These are phyloP conservation scores for Chionoecetes opilio DNA, from an alignment of 1,140 invertebrate species.

Conservation along the genomic window DNA sequence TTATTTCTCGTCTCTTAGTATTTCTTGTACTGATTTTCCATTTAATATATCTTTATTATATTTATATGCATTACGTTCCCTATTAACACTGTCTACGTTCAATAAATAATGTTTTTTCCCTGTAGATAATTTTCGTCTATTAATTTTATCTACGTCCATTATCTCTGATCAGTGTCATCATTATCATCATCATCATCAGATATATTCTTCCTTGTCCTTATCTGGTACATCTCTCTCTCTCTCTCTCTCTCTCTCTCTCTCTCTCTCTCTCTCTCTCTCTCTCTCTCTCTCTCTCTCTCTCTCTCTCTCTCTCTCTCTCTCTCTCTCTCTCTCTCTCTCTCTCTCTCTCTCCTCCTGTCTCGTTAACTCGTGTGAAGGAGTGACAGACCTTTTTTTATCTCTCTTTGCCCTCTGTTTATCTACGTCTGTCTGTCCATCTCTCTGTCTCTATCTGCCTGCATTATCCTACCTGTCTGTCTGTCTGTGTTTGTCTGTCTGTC, in stretches of 20 bases:
- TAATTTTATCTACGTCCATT: no score
- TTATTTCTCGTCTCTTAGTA: no score
- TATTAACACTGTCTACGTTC: no score
- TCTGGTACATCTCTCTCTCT: neutral
- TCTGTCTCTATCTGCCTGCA: neutral
- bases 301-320: neutral
- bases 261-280: conserved; percentile 18
- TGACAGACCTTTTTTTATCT: neutral
- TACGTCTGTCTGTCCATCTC: neutral
- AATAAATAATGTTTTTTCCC: no score
- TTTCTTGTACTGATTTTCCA: no score
- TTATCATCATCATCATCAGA: neutral
- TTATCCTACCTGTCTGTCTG: neutral
- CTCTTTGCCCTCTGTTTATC: neutral
- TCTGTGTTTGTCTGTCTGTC: neutral
- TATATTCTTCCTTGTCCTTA: neutral
- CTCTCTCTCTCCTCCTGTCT: neutral
- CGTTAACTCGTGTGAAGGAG: neutral
- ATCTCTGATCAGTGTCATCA: no score
- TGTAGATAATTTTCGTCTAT: no score
- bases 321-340: neutral
- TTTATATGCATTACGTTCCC: no score
- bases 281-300: conserved; percentile 8
- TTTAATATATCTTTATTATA: no score
- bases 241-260: conserved; percentile 27